Percentiles rank a stretch among this genome's conserved stretches.
Evolutionary conservation across 2,113 vertebrate species (phyloP).

Genomic region (Taurulus bubalis): DNA sequence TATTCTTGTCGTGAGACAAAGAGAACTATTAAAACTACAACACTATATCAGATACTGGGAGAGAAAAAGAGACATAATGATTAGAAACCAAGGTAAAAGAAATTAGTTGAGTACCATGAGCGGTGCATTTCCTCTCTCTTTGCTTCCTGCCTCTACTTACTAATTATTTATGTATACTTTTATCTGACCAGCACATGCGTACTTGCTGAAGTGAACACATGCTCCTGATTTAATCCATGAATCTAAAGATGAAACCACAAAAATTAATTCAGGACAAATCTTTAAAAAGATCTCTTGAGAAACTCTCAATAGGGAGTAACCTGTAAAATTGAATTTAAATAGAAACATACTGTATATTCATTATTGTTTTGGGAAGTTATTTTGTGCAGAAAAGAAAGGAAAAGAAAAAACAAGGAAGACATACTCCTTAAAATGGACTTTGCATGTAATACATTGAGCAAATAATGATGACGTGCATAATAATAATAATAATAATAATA

Average conservation of each 20-base stretch:
- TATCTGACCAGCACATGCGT: not conserved
- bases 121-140: not conserved
- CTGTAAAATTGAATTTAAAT: not conserved
- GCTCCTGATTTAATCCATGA: no score
- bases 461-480: not conserved
- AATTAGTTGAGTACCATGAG: not conserved
- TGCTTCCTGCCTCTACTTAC: not conserved
- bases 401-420: not conserved
- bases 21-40: constrained; percentile 5
- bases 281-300: not conserved
- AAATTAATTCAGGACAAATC: not conserved
- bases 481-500: no score
- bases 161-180: not conserved
- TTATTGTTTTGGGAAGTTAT: not conserved
- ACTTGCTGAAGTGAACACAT: no score
- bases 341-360: not conserved
- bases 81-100: not conserved
- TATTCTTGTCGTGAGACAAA: constrained; percentile 4
- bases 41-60: constrained; percentile 5
- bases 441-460: not conserved
- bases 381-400: not conserved
- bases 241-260: no score
- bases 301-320: not conserved
- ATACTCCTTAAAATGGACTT: not conserved
- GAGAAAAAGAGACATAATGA: not conserved